Evolutionary conservation across 2,888 invertebrate genomes (phyloP).

Genomic region (Tipula confusa): DNA sequence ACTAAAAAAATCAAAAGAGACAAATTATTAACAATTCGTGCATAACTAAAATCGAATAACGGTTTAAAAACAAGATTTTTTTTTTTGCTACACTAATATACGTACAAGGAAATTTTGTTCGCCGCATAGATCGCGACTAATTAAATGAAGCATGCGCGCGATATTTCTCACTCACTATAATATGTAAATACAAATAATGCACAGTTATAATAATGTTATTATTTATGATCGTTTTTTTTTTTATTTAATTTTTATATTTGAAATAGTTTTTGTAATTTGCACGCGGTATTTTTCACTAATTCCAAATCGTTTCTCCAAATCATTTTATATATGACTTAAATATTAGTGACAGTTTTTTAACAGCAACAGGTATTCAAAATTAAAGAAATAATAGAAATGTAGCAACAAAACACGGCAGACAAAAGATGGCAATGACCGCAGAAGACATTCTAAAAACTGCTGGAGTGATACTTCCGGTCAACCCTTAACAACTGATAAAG

Average conservation of each 20-base stretch:
- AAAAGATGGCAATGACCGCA: too few relatives aligned
- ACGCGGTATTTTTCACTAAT: background rate
- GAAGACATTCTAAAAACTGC: too few relatives aligned
- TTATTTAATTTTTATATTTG: background rate
- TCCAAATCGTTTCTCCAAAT: background rate
- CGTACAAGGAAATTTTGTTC: background rate
- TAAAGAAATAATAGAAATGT: too few relatives aligned
- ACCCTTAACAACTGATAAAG: too few relatives aligned
- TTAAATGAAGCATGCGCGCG: background rate
- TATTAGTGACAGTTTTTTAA: too few relatives aligned
- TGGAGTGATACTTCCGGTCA: too few relatives aligned
- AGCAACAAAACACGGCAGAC: too few relatives aligned
- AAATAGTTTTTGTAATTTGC: background rate
- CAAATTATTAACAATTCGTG: slow-evolving; percentile 3
- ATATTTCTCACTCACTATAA: background rate
- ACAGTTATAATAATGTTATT: background rate
- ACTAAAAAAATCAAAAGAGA: background rate
- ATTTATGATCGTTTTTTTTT: background rate
- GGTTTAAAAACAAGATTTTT: background rate
- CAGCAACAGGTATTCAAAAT: too few relatives aligned
- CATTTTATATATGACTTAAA: too few relatives aligned
- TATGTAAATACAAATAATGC: background rate
- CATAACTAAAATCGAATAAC: slow-evolving; percentile 3
- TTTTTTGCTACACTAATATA: background rate
- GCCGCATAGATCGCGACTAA: background rate